These are phyloP conservation scores for Strigamia maritima DNA, from an alignment of 2,888 invertebrate species.

Conservation along the genomic window DNA sequence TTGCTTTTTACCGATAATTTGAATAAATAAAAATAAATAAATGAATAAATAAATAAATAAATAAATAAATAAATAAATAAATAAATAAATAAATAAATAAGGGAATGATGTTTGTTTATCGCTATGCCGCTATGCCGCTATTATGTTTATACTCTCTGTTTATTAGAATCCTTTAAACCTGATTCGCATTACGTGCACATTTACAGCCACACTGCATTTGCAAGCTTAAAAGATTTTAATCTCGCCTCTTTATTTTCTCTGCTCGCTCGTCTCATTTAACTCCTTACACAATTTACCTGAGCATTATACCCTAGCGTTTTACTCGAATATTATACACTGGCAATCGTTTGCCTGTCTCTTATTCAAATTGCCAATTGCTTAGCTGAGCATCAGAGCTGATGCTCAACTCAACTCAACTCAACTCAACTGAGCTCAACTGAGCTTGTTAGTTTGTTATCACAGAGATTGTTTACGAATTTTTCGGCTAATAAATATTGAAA, in stretches of 20 bases:
- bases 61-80: too few species aligned
- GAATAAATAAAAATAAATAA: too few species aligned
- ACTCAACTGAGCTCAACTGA: too few species aligned
- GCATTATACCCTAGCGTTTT: not conserved
- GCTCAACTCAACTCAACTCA: too few species aligned
- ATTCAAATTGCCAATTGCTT: not conserved
- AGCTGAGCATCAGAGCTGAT: too few species aligned
- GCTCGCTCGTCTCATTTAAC: constrained; percentile 12
- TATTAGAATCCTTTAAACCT: constrained; percentile 30
- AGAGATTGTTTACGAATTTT: too few species aligned
- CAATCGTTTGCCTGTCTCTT: constrained; percentile 1
- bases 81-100: too few species aligned
- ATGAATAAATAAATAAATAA: too few species aligned
- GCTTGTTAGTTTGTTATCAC: too few species aligned
- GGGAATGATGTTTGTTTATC: too few species aligned
- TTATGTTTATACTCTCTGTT: not conserved
- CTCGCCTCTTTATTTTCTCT: constrained; percentile 16
- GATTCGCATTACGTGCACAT: constrained; percentile 12
- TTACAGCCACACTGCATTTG: constrained; percentile 26
- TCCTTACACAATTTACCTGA: constrained; percentile 11
- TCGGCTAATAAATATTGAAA: too few species aligned
- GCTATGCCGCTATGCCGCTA: not conserved
- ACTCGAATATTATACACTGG: constrained; percentile 14
- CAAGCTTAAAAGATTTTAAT: constrained; percentile 31
- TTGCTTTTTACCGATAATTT: too few species aligned